These are phyloP conservation scores for Amphibalanus amphitrite DNA, from an alignment of 1,140 invertebrate genomes.

Conservation along the genomic window DNA sequence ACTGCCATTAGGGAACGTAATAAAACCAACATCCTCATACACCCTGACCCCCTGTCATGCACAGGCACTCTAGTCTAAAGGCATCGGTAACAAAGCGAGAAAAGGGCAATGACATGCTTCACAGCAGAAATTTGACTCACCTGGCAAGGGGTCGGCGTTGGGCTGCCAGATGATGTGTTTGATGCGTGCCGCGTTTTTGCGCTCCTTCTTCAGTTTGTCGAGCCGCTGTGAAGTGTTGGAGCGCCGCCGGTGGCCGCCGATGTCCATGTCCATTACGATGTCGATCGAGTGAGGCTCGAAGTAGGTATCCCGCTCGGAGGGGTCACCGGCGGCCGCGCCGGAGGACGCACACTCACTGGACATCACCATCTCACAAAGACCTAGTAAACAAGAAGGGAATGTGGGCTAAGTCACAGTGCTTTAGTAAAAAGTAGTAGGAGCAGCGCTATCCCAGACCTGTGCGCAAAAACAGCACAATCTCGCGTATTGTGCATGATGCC, in stretches of 20 bases:
- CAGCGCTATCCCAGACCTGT: too few species aligned
- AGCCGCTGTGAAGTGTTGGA: conserved; percentile 77
- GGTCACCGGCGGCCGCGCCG: conserved; percentile 13
- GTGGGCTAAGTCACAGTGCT: too few species aligned
- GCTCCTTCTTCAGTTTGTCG: conserved; percentile 73
- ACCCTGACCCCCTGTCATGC: too few species aligned
- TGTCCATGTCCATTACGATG: conserved; percentile 40
- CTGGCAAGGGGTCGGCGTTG: conserved; percentile 16
- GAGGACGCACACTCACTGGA: conserved; percentile 53
- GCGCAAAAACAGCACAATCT: too few species aligned
- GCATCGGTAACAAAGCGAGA: too few species aligned
- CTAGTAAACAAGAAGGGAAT: too few species aligned
- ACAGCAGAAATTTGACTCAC: neutral
- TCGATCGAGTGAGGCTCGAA: conserved; percentile 8
- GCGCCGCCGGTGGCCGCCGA: conserved; percentile 51
- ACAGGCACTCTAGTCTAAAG: too few species aligned
- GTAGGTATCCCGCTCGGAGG: neutral
- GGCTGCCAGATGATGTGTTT: conserved; percentile 32
- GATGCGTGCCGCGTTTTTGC: conserved; percentile 38
- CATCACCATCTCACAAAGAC: conserved; percentile 61
- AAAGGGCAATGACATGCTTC: too few species aligned
- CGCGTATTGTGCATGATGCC: too few species aligned
- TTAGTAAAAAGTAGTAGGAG: too few species aligned
- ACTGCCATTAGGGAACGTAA: too few species aligned
- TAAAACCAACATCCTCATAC: too few species aligned